phyloP scores from a whole-genome alignment of 2,888 invertebrate genomes.

The Drosophila mettleri region DNA sequence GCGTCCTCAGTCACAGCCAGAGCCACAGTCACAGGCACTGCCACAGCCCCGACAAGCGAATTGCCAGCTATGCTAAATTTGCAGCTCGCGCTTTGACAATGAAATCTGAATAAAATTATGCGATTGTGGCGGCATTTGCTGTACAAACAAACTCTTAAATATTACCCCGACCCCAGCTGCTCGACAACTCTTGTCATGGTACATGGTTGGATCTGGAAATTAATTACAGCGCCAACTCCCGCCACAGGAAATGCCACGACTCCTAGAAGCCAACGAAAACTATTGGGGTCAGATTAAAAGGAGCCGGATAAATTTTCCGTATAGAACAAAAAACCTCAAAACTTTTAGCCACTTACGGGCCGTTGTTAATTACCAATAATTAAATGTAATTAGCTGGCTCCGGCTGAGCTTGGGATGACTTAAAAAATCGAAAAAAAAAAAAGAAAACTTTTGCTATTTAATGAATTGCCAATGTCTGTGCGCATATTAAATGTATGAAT shows the following conservation, averaged over 20 bases:
- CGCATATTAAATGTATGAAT: slow-evolving; percentile 12
- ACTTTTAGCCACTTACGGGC: slow-evolving; percentile 20
- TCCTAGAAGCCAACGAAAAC: background rate
- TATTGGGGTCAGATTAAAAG: background rate
- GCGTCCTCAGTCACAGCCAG: background rate
- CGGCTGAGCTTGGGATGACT: background rate
- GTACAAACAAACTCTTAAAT: slow-evolving; percentile 28
- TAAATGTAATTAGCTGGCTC: slow-evolving; percentile 17
- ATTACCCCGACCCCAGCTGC: background rate
- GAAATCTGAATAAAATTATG: slow-evolving; percentile 53
- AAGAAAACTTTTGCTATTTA: background rate
- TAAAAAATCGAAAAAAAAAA: background rate
- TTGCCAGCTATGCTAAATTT: slow-evolving; percentile 54
- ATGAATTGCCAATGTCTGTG: slow-evolving; percentile 2
- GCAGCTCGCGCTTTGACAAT: slow-evolving; percentile 38
- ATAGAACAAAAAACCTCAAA: background rate
- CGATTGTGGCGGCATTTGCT: slow-evolving; percentile 37
- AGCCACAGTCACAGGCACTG: too few relatives aligned
- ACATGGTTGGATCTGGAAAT: slow-evolving; percentile 47
- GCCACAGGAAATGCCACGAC: background rate
- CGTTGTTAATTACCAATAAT: slow-evolving; percentile 45
- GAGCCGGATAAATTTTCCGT: slow-evolving; percentile 25
- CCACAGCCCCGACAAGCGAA: background rate
- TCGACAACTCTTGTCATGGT: slow-evolving; percentile 23
- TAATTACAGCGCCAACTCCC: slow-evolving; percentile 44